Base-by-base conservation (phyloP, 1,140 invertebrate species). In the Halictus rubicundus region DNA sequence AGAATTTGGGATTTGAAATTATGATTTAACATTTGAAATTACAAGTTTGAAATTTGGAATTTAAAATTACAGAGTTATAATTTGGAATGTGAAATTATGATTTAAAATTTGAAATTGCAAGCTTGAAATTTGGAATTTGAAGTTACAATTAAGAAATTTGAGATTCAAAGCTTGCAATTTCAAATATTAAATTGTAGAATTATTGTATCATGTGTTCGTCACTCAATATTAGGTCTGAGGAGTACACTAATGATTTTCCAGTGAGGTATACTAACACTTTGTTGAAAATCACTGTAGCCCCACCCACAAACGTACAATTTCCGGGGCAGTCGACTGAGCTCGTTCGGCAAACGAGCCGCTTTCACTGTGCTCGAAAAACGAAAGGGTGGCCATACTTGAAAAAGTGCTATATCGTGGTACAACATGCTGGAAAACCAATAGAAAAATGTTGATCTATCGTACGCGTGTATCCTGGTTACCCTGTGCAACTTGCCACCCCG, bases 261-360 rank as follows among this genome's bases (percentile, higher is more conserved):
- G 3, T 8, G 2, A 2, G n/a, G 42, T 16, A 8, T 27, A 68
- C 82, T 84, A 16, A 84, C 80, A 10, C 27, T 54, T 9, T 14
- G 27, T 66, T 27, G 68, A 4, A 49, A 16, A 21, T 23, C 32
- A 1, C 76, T 78, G n/a, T 49, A 6, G 63, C 88, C 88, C 88
- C 88, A 89, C 42, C 88, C 88, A 37, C 85, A 82, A 37, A 87
- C 81, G 32, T 77, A 84, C 23, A 89, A 68, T 49, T 23, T 21
- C 10, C n/a, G 23, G 1, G 84, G 83, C 32, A 68, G n/a, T 42
- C 32, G 10, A 16, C 61, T 61, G 25, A 25, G 57, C 42, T 65
- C 32, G 7, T 7, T 23, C 12, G 88, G 88, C 63, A 89, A 68
- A 65, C 54, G 76, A 54, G 69, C 65, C 14, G 87, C 74, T 66